Evolutionary conservation across 2,113 vertebrate species (phyloP).

Genomic region (Motacilla tschutschensis): DNA sequence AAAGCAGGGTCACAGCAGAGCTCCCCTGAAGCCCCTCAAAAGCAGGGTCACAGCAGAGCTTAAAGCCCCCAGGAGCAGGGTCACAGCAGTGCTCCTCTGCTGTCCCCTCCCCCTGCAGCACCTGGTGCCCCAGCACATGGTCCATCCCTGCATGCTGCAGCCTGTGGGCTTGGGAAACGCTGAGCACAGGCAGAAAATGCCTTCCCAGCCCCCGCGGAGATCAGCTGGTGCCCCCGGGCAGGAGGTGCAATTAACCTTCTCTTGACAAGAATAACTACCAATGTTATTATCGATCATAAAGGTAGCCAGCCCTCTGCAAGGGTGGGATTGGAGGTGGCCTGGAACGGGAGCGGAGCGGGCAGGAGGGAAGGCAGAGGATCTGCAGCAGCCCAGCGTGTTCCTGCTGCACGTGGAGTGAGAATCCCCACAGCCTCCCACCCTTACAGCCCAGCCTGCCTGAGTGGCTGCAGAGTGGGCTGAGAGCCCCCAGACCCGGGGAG

Average conservation of each 20-base stretch:
- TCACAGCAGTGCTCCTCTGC: background rate
- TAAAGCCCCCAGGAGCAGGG: background rate
- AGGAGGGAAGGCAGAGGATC: background rate
- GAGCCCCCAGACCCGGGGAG: background rate
- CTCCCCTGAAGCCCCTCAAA: background rate
- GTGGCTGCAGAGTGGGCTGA: rapidly evolving
- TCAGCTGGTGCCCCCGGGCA: conserved; percentile 49
- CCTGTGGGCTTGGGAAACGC: background rate
- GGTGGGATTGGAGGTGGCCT: background rate
- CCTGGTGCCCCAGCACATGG: conserved; percentile 26
- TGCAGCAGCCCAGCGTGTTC: background rate
- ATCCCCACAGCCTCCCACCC: background rate
- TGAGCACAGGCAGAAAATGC: background rate
- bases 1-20: background rate
- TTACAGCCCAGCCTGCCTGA: background rate
- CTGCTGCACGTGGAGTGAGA: background rate
- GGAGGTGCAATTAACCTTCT: conserved; percentile 68
- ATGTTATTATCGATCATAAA: conserved; percentile 48
- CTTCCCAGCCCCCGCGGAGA: conserved; percentile 31
- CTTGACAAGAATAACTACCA: conserved; percentile 54
- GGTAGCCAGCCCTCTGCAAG: background rate
- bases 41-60: background rate
- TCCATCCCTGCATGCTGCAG: background rate
- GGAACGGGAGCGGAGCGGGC: background rate
- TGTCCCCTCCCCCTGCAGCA: background rate